Base-by-base conservation (phyloP, 2,888 invertebrate species). In the Oscheius sp. region DNA sequence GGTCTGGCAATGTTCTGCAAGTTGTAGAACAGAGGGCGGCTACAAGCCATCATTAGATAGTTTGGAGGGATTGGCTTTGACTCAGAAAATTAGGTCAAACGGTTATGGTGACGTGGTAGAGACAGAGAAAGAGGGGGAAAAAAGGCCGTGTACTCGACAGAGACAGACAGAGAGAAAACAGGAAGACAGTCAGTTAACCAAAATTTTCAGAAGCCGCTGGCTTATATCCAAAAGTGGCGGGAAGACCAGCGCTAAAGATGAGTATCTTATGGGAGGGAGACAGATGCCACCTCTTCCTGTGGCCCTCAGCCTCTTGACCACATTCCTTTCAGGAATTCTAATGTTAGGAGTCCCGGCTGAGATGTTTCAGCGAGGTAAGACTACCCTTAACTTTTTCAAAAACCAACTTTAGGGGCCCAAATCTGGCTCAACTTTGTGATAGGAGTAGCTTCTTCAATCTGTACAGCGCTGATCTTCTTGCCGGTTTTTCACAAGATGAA, bases 401-500 rank as follows among this genome's bases (percentile, higher is more conserved):
- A 65, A 33, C 37, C 47, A 11, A 37, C 58, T 81, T 35, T 62
- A 82, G 82, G 82, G 1, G 59, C 80, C 47, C 84, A 85, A 59
- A 85, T 85, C 74, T 86, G 86, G 86, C 50, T 86, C 42, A 85
- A 85, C 59, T 85, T 85, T 60, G 78, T 79, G 10, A 80, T 85
- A 42, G 86, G 86, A n/a, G 83, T 79, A 2, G 71, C 77, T 57
- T 83, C 85, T 1, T 85, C 84, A 1, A 59, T 83, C 11, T 74
- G 80, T 62, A 86, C 85, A 4, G 81, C 79, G 35, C 74, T 81
- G 48, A 77, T 86, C 13, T 85, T 86, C 63, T 77, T 86, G 9
- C 86, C 86, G 29, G 82, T 86, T n/a, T 85, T 86, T 70, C 83
- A 86, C 79, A 85, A 85, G 71, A 82, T 86, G 80, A 80, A 83